Evolutionary conservation across 2,113 vertebrate genomes (phyloP), one percentile per base, ranked within the genome.

Genomic region (Passer montanus): DNA sequence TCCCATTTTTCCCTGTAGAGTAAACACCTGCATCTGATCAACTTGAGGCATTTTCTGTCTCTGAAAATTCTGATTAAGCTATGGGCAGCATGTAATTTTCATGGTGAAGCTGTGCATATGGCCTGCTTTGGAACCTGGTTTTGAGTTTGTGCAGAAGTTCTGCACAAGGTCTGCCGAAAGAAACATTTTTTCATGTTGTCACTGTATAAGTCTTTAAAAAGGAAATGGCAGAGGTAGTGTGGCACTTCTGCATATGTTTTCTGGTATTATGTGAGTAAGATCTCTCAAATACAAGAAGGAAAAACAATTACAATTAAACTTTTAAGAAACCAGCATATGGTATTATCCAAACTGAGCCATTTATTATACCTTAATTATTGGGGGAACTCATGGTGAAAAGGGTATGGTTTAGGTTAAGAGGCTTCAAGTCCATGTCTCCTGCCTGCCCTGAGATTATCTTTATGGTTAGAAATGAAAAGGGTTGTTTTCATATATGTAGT

Each of bases 111-210:
- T 81, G 27, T 77, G n/a, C 30, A 7, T 31, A 16, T 22, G 53
- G 27, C 8, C 53, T 62, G 23, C 46, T 73, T 53, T 10, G 12
- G 66, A 89, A 24, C 41, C 19, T 30, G 41, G 6, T 20, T 94
- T 82, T 79, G 37, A 30, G 50, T 78, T 82, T 62, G 23, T 6
- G 4, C 5, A 79, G 20, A 21, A 53, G 41, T 66, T 82, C 63
- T 74, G 31, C 4, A 1, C 37, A 52, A 84, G 68, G 60, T 46
- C 44, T 75, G 44, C 47, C n/a, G 30, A 69, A 76, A n/a, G 37
- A 72, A 62, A 67, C 2, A 2, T 73, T 60, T 85, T 77, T 66
- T 59, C 3, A 0, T 69, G 46, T 52, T 0, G 1, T 47, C 6
- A 1, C 13, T 20, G 9, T 62, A 17, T 10, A 84, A 74, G 27